phyloP scores from a whole-genome alignment of 2,888 invertebrate species.

The Rhagophthalmus giganteus region DNA sequence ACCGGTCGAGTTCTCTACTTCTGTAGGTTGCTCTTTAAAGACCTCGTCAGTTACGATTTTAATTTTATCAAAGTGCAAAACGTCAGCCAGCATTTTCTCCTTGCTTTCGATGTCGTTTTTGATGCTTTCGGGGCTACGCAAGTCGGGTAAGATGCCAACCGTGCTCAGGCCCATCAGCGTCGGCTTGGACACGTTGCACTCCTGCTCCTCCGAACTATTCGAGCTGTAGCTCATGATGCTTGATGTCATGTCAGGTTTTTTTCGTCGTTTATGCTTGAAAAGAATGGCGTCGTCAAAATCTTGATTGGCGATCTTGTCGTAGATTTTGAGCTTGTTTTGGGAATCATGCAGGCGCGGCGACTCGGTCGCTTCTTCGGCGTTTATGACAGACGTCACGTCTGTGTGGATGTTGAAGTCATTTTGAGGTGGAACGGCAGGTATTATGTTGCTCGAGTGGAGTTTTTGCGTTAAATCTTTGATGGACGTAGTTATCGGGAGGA shows the following conservation, averaged over 20 bases:
- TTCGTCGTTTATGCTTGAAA: conserved; percentile 63
- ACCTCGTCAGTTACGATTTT: conserved; percentile 31
- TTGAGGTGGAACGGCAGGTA: conserved; percentile 43
- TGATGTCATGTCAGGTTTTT: conserved; percentile 41
- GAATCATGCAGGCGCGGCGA: conserved; percentile 58
- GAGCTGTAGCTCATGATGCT: conserved; percentile 45
- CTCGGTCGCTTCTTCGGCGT: conserved; percentile 78
- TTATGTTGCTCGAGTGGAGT: conserved; percentile 48
- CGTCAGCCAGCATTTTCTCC: conserved; percentile 70
- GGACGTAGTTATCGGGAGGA: conserved; percentile 41
- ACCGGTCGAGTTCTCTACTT: conserved; percentile 1
- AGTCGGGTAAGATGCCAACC: conserved; percentile 57
- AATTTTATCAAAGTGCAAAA: conserved; percentile 63
- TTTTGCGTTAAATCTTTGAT: conserved; percentile 49
- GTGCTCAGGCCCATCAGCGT: conserved; percentile 58
- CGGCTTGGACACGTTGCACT: conserved; percentile 46
- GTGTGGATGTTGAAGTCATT: conserved; percentile 47
- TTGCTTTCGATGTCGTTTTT: conserved; percentile 74
- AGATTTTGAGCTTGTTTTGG: conserved; percentile 63
- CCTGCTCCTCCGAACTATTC: conserved; percentile 48
- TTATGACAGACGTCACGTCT: conserved; percentile 57
- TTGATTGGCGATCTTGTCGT: conserved; percentile 72
- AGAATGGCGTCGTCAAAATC: conserved; percentile 72
- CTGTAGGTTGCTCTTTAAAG: not conserved
- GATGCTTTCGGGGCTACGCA: conserved; percentile 66